Evolutionary conservation across 2,888 invertebrate species (phyloP).

Genomic region (Pseudococcus viburni): DNA sequence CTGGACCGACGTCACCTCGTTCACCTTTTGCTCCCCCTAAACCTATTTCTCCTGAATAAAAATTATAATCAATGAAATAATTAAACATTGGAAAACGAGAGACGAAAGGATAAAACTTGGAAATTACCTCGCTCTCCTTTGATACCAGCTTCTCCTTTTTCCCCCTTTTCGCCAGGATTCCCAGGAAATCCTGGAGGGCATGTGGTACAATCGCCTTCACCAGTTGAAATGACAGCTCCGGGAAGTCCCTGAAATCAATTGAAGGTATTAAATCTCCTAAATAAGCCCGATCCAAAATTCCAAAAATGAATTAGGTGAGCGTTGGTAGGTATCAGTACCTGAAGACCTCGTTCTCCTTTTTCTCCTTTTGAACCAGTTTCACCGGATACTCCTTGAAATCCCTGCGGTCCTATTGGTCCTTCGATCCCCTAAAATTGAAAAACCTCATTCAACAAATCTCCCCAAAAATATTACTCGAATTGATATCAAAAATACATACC

Average conservation of each 20-base stretch:
- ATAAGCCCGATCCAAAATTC: not conserved
- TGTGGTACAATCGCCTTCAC: slow-evolving; percentile 44
- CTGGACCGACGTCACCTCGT: not conserved
- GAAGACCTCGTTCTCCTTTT: slow-evolving; percentile 72
- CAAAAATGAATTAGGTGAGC: slow-evolving; percentile 72
- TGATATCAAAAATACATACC: not conserved
- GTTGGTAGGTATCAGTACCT: slow-evolving; percentile 72
- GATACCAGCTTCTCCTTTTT: slow-evolving; percentile 71
- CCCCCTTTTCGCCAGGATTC: slow-evolving; percentile 70
- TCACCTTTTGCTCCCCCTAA: slow-evolving; percentile 69
- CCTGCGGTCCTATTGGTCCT: slow-evolving; percentile 55
- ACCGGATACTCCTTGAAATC: slow-evolving; percentile 37
- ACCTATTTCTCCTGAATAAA: slow-evolving; percentile 75
- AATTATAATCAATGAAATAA: not conserved
- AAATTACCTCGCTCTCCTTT: slow-evolving; percentile 39
- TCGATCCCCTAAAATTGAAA: slow-evolving; percentile 47
- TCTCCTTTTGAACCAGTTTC: slow-evolving; percentile 55
- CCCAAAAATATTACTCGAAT: not conserved
- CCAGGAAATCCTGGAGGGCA: slow-evolving; percentile 60
- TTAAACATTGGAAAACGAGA: not conserved
- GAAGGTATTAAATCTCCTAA: slow-evolving; percentile 69
- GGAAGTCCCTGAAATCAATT: slow-evolving; percentile 72
- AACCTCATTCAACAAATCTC: not conserved
- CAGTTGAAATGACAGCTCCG: slow-evolving; percentile 71
- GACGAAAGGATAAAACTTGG: not conserved